Base-by-base conservation (phyloP, 2,797 vertebrate species). In the Molossus alvarezi region DNA sequence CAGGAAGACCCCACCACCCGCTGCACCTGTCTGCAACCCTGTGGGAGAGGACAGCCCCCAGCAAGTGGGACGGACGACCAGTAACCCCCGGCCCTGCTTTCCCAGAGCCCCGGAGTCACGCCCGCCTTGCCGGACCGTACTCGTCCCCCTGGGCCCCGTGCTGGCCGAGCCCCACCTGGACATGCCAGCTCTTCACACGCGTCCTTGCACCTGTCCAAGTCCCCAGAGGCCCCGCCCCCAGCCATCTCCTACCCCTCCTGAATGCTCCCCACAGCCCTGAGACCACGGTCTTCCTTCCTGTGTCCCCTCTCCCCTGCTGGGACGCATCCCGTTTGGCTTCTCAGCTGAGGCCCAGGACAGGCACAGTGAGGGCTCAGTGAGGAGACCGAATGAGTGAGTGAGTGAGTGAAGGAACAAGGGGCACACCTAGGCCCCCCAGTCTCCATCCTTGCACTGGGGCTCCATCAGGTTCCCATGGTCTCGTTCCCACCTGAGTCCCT, bases 11-110 rank as follows among this genome's bases (percentile, higher is more conserved):
- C 48, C 1, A 1, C 29, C 57, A 18, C 10, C 15, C 57, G 4
- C 17, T 33, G n/a, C 65, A 5, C 33, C 1, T 9, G n/a, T 69
- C 45, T 5, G 75, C 17, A 2, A 33, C 33, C 48, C 58, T 12
- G 27, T 20, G 0, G 0, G 53, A 9, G 20, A 1, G 1, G 23
- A 25, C 1, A 0, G 1, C 2, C 53, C n/a, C 8, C 5, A 0
- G 25, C 0, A 0, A 7, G 23, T 9, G 4, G 4, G 27, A n/a
- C 51, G 1, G 18, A 4, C 2, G 2, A 25, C 3, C 2, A 29
- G 13, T 8, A 5, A 27, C 9, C 37, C 67, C 45, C 45, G 1
- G 1, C 23, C 20, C 9, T 4, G 58, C 48, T 69, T 48, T 27
- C 11, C 18, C 57, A 18, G 51, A 51, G 13, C 80, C 45, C 27